Percentiles rank a stretch among this genome's conserved stretches.
phyloP scores from a whole-genome alignment of 2,797 vertebrate genomes.

The Gallinago stenura region DNA sequence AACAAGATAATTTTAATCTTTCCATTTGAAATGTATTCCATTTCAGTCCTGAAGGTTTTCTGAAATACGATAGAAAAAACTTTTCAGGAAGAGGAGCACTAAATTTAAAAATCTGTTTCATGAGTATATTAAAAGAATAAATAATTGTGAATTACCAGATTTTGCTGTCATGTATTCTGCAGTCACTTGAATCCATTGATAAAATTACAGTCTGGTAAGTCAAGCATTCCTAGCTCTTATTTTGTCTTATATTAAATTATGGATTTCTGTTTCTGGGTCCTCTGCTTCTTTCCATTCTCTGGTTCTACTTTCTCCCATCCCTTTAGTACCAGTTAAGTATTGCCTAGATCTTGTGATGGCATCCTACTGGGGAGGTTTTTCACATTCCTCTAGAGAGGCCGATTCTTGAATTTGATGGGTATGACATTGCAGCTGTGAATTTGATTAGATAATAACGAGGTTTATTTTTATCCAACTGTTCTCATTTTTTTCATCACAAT shows the following conservation, averaged over 20 bases:
- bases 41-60: slow-evolving; percentile 18
- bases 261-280: background rate
- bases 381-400: background rate
- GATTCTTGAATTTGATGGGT: background rate
- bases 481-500: background rate
- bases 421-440: slow-evolving; percentile 7
- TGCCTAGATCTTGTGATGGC: background rate
- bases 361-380: background rate
- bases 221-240: background rate
- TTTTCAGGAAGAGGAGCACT: slow-evolving; percentile 1
- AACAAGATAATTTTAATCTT: slow-evolving; percentile 9
- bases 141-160: slow-evolving; percentile 17
- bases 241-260: background rate
- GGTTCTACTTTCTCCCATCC: background rate
- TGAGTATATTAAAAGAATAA: slow-evolving; percentile 20
- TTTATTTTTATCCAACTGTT: background rate
- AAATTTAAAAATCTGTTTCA: slow-evolving; percentile 29
- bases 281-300: background rate
- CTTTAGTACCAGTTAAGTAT: background rate
- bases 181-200: background rate
- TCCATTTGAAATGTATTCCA: slow-evolving; percentile 6
- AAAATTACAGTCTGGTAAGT: background rate
- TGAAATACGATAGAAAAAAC: slow-evolving; percentile 7
- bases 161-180: background rate
- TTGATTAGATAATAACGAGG: background rate